Evolutionary conservation across 2,797 vertebrate species (phyloP).

Genomic region (Mus minutoides): DNA sequence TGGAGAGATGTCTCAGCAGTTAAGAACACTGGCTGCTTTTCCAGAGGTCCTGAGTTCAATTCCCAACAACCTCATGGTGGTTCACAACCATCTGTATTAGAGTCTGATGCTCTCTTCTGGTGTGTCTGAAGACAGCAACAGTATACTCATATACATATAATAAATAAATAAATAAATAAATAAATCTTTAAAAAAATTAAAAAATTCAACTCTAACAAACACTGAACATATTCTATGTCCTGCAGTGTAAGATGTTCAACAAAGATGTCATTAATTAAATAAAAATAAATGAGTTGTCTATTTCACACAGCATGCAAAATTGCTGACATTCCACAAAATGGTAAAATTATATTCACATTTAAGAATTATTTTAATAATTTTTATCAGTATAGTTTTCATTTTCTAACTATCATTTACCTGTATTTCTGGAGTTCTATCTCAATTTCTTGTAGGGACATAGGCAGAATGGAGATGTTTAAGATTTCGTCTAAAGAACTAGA

Average conservation of each 20-base stretch:
- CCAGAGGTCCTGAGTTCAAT: background rate
- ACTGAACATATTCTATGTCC: background rate
- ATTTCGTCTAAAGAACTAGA: background rate
- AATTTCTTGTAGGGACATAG: background rate
- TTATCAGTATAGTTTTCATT: background rate
- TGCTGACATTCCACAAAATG: background rate
- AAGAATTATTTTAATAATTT: background rate
- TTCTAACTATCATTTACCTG: background rate
- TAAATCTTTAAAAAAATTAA: background rate
- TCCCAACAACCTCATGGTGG: background rate
- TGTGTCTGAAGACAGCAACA: background rate
- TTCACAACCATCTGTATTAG: background rate
- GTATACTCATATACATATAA: background rate
- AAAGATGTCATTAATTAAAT: background rate
- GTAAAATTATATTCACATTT: background rate
- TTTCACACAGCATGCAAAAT: background rate
- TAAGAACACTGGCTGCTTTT: background rate
- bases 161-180: background rate
- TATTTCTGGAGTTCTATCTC: background rate
- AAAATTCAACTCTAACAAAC: background rate
- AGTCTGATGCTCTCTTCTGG: background rate
- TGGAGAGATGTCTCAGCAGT: background rate
- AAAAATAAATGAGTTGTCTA: background rate
- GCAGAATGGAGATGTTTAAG: background rate
- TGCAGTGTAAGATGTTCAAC: background rate